phyloP scores from a whole-genome alignment of 2,888 invertebrate genomes.

The Pristionchus maxplancki region DNA sequence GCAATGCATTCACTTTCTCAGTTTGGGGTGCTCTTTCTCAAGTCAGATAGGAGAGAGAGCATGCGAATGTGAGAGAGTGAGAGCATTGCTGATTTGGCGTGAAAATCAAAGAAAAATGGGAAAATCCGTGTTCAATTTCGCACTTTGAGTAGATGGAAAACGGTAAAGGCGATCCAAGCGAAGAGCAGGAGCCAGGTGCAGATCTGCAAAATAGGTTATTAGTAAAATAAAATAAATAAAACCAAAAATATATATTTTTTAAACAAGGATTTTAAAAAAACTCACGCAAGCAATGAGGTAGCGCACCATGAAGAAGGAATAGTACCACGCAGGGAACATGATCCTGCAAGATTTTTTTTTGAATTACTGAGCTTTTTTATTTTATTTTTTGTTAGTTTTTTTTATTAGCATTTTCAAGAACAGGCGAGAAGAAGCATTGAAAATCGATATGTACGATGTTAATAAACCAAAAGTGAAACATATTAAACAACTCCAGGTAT shows the following conservation, averaged over 20 bases:
- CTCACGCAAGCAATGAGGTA: conserved; percentile 31
- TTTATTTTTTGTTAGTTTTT: neutral
- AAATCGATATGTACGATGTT: neutral
- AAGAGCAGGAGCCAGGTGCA: conserved; percentile 20
- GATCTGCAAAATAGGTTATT: neutral
- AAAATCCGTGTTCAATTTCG: neutral
- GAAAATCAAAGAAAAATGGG: neutral
- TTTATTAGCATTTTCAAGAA: too few species aligned
- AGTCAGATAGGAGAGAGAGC: neutral
- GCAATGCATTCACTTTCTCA: neutral
- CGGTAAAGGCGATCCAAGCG: conserved; percentile 21
- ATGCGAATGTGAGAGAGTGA: neutral
- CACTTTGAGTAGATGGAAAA: conserved; percentile 32
- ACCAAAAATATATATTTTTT: neutral
- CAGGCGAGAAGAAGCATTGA: neutral
- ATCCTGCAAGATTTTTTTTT: neutral
- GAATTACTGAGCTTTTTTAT: neutral
- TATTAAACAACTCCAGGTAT: neutral
- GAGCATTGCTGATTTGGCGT: neutral
- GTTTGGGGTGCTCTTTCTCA: neutral
- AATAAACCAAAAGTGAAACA: neutral
- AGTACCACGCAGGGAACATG: neutral
- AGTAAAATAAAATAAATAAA: neutral
- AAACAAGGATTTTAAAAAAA: neutral
- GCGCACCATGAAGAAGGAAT: neutral